phyloP scores from a whole-genome alignment of 2,888 invertebrate species.

The Drosophila peninsularis region DNA sequence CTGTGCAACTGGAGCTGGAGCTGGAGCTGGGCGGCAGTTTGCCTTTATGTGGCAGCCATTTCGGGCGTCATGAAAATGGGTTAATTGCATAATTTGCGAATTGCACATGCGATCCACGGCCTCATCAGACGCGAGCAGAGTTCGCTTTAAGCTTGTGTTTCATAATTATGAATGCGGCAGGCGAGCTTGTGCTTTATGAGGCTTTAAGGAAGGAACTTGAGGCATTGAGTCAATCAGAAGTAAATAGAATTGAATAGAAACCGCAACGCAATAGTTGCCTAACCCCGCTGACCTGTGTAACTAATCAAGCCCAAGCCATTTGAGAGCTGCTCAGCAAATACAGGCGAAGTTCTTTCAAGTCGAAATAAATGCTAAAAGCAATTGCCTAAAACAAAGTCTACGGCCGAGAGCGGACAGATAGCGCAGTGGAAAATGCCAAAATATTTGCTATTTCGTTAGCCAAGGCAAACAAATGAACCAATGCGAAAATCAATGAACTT shows the following conservation, averaged over 20 bases:
- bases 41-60: constrained; percentile 56
- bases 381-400: constrained; percentile 13
- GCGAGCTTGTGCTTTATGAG: background rate
- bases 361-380: constrained; percentile 4
- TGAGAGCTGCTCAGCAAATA: background rate
- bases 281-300: background rate
- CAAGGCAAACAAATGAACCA: constrained; percentile 30
- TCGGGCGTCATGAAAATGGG: constrained; percentile 68
- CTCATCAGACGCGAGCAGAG: background rate
- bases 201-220: background rate
- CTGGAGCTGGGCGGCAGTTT: constrained; percentile 35
- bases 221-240: no score
- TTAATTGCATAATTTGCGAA: constrained; percentile 80
- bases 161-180: background rate
- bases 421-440: constrained; percentile 10
- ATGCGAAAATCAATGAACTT: constrained; percentile 22
- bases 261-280: no score
- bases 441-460: constrained; percentile 9
- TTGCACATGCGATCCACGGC: constrained; percentile 63
- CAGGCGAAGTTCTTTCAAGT: background rate
- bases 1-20: constrained; percentile 7
- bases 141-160: constrained; percentile 26
- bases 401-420: background rate
- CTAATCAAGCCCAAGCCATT: background rate
- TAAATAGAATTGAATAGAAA: no score